phyloP scores from a whole-genome alignment of 2,113 vertebrate species.

The Indicator maculatus region DNA sequence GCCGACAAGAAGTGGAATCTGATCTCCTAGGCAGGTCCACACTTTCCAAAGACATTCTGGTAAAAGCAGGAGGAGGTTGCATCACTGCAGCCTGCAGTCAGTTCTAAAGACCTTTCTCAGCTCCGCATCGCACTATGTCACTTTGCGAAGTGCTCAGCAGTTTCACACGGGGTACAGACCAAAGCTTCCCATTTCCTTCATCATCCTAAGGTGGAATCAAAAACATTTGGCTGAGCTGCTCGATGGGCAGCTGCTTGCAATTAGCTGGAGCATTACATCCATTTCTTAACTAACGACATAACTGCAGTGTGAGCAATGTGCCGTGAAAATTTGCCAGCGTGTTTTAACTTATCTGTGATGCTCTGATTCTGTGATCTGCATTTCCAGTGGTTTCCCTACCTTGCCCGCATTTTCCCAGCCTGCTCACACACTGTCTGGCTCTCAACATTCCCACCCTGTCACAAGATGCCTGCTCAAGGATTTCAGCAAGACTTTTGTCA shows the following conservation, averaged over 20 bases:
- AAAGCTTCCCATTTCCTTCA: conserved; percentile 69
- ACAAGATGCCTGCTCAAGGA: conserved; percentile 40
- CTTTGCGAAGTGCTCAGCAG: conserved; percentile 50
- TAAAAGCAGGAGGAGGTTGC: conserved; percentile 64
- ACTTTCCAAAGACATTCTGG: conserved; percentile 62
- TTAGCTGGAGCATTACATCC: conserved; percentile 74
- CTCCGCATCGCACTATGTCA: conserved; percentile 35
- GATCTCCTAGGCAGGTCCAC: conserved; percentile 44
- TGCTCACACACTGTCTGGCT: conserved; percentile 66
- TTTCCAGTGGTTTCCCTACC: conserved; percentile 75
- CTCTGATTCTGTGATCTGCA: background rate
- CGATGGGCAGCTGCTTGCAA: conserved; percentile 79
- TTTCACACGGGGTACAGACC: conserved; percentile 46
- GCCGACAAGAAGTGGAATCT: conserved; percentile 62
- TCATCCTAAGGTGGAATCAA: conserved; percentile 67
- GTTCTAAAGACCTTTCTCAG: conserved; percentile 58
- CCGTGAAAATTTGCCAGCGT: conserved; percentile 63
- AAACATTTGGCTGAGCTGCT: conserved; percentile 72
- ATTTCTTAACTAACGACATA: conserved; percentile 73
- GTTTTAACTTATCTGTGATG: conserved; percentile 59
- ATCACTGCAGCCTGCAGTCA: conserved; percentile 49
- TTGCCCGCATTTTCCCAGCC: conserved; percentile 70
- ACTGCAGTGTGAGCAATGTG: conserved; percentile 67
- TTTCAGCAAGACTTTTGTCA: conserved; percentile 49
- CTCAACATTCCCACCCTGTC: conserved; percentile 63